Evolutionary conservation across 1,140 invertebrate species (phyloP).

Genomic region (Drosophila tristis): DNA sequence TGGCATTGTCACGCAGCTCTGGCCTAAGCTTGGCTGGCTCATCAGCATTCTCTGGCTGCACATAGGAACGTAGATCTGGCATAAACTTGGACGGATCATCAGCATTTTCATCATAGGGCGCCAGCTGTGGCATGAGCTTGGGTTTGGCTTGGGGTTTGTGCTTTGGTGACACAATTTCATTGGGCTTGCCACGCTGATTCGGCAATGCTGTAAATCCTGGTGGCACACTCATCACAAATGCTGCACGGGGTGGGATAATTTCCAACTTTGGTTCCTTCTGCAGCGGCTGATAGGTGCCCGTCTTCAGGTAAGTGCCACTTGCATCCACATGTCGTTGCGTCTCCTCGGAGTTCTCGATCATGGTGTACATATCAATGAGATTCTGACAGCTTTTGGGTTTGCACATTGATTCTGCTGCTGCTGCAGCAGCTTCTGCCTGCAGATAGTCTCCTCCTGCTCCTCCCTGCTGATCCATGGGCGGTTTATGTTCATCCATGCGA

Average conservation of each 20-base stretch:
- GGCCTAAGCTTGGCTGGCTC: too few species aligned
- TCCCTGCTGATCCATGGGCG: background rate
- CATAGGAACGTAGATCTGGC: too few species aligned
- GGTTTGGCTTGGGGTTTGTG: too few species aligned
- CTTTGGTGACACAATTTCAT: too few species aligned
- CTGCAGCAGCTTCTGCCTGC: too few species aligned
- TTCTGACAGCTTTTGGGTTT: constrained; percentile 26
- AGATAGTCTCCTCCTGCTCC: background rate
- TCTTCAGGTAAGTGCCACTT: constrained; percentile 79
- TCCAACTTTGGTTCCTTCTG: constrained; percentile 52
- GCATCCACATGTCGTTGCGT: constrained; percentile 72
- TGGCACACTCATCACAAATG: background rate
- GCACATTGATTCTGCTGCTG: background rate
- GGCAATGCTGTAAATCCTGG: background rate
- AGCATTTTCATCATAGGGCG: too few species aligned
- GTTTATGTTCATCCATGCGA: too few species aligned
- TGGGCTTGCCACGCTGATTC: too few species aligned
- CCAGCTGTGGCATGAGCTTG: background rate
- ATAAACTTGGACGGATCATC: too few species aligned
- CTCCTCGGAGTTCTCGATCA: constrained; percentile 80
- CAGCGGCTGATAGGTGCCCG: constrained; percentile 78
- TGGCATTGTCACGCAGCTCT: too few species aligned
- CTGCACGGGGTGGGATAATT: too few species aligned
- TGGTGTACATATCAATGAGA: constrained; percentile 75
- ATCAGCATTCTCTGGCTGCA: too few species aligned